A percentile compares a stretch with the other conserved stretches of the same genome.
Evolutionary conservation across 2,113 vertebrate genomes (phyloP).

Genomic region (Geococcyx californianus): DNA sequence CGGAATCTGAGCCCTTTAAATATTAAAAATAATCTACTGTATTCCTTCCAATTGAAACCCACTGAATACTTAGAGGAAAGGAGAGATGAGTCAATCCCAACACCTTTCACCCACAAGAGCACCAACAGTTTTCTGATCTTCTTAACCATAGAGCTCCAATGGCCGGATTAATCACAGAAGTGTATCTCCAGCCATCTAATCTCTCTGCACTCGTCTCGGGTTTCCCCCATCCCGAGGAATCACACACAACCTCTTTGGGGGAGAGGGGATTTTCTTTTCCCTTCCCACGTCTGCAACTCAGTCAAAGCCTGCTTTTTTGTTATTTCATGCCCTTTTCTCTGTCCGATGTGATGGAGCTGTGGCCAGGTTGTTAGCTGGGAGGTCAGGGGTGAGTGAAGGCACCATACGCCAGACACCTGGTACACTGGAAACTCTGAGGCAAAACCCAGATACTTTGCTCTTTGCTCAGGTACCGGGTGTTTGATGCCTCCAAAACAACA

Average conservation of each 20-base stretch:
- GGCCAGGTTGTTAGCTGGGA: background rate
- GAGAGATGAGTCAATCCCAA: slow-evolving; percentile 49
- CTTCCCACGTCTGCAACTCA: background rate
- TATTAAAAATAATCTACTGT: slow-evolving; percentile 53
- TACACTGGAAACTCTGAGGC: slow-evolving; percentile 19
- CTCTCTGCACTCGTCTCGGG: background rate
- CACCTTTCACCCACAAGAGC: slow-evolving; percentile 51
- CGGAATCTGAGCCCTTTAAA: slow-evolving; percentile 55
- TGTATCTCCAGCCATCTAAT: slow-evolving; percentile 39
- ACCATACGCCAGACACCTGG: background rate
- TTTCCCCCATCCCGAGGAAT: slow-evolving; percentile 37
- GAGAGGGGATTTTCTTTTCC: slow-evolving; percentile 18
- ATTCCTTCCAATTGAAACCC: slow-evolving; percentile 46
- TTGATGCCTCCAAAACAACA: slow-evolving; percentile 20
- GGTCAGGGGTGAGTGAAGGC: background rate
- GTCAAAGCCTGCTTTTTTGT: background rate
- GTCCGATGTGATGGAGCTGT: background rate
- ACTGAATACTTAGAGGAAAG: slow-evolving; percentile 43
- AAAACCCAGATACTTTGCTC: slow-evolving; percentile 22
- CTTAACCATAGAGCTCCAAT: slow-evolving; percentile 52
- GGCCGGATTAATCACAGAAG: slow-evolving; percentile 22
- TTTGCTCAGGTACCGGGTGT: background rate
- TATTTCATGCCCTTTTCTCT: background rate
- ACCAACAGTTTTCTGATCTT: slow-evolving; percentile 49
- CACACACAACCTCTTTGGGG: slow-evolving; percentile 8